Evolutionary conservation across 2,113 vertebrate genomes (phyloP).

Genomic region (Ceuthmochares aereus): DNA sequence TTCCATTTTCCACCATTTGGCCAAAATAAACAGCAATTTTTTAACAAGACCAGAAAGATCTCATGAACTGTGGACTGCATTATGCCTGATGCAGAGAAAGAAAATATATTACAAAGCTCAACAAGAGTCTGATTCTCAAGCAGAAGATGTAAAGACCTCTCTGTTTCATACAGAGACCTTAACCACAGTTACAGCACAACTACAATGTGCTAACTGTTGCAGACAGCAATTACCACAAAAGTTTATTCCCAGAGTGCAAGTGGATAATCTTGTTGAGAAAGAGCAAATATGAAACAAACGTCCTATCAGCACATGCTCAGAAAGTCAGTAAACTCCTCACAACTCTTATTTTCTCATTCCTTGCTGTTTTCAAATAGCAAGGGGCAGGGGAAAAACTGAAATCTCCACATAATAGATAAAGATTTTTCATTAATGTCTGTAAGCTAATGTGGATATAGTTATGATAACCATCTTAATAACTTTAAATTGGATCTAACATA

Average conservation of each 20-base stretch:
- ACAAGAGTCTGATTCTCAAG: not conserved
- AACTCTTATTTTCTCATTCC: not conserved
- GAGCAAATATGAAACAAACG: not conserved
- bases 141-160: not conserved
- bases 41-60: not conserved
- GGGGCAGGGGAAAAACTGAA: accelerated
- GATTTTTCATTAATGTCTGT: not conserved
- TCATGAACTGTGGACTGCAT: not conserved
- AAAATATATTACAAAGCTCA: not conserved
- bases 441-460: not conserved
- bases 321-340: not conserved
- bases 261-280: not conserved
- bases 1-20: not conserved
- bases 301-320: not conserved
- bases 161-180: not conserved
- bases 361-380: not conserved
- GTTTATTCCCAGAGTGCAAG: not conserved
- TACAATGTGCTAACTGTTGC: not conserved
- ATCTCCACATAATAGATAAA: not conserved
- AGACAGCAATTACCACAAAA: not conserved
- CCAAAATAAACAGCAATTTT: not conserved
- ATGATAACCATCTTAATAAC: not conserved
- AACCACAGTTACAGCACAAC: accelerated
- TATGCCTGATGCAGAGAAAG: not conserved
- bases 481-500: not conserved